These are phyloP conservation scores for Coranthus polyacanthus DNA, from an alignment of 2,797 vertebrate genomes.

Conservation along the genomic window DNA sequence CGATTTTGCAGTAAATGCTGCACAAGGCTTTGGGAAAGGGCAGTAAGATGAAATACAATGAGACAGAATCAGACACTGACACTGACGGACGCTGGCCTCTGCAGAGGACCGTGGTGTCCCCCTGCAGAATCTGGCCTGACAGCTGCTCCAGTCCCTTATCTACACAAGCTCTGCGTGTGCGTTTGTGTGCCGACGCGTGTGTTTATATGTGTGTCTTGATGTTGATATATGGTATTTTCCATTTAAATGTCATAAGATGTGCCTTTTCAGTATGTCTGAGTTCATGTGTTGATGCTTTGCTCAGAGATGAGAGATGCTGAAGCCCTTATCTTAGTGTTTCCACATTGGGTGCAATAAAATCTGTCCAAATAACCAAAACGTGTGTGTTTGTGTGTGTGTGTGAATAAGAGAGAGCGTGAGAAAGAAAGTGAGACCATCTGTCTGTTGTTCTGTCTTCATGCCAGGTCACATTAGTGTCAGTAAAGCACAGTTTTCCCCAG, in stretches of 20 bases:
- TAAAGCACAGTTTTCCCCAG: not conserved
- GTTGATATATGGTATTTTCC: too few relatives aligned
- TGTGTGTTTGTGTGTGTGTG: not conserved
- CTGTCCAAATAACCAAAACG: too few relatives aligned
- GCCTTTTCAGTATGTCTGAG: not conserved
- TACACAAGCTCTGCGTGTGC: conserved; percentile 17
- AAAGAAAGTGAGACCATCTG: conserved; percentile 16
- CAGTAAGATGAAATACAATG: conserved; percentile 8
- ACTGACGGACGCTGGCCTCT: conserved; percentile 27
- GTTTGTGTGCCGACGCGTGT: not conserved
- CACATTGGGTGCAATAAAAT: not conserved
- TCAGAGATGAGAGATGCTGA: too few relatives aligned
- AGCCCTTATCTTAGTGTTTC: not conserved
- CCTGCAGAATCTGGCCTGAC: conserved; percentile 39
- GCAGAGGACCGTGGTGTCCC: conserved; percentile 32
- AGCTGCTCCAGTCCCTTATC: conserved; percentile 48
- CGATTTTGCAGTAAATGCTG: not conserved
- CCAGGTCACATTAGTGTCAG: conserved; percentile 18
- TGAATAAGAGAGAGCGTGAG: not conserved
- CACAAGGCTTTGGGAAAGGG: not conserved
- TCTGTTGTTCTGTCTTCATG: conserved; percentile 5
- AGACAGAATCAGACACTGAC: conserved; percentile 1
- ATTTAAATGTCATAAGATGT: not conserved
- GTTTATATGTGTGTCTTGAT: not conserved
- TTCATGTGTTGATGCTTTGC: not conserved